A percentile compares a stretch with the other conserved stretches of the same genome.
Evolutionary conservation across 2,888 invertebrate genomes (phyloP).

Genomic region (Drosophila antonietae): DNA sequence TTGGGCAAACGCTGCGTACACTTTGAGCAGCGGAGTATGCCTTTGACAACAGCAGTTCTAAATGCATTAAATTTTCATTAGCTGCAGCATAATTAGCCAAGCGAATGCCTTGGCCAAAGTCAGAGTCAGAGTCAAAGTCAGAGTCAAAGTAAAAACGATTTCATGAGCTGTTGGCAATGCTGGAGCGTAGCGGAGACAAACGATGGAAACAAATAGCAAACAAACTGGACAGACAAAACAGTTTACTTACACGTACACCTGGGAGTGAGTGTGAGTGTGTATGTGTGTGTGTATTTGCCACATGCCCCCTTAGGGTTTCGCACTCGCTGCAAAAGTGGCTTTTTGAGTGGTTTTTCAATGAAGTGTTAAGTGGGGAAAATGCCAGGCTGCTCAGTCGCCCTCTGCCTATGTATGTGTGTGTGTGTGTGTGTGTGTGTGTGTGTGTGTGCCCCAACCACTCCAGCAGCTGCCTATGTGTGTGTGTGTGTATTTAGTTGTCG

Average conservation of each 20-base stretch:
- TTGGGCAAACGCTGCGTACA: neutral
- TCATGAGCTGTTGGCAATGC: slow-evolving; percentile 11
- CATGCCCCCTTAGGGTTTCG: slow-evolving; percentile 31
- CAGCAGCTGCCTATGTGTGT: slow-evolving; percentile 33
- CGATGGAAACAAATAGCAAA: slow-evolving; percentile 36
- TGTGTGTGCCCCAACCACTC: slow-evolving; percentile 49
- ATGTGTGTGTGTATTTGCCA: slow-evolving; percentile 20
- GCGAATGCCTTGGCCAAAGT: slow-evolving; percentile 42
- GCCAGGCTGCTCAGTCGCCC: slow-evolving; percentile 51
- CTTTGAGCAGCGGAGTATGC: slow-evolving; percentile 32
- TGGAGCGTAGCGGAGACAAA: slow-evolving; percentile 17
- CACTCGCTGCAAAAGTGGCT: slow-evolving; percentile 72
- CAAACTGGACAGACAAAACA: slow-evolving; percentile 46
- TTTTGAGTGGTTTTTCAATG: slow-evolving; percentile 81
- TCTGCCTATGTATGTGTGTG: slow-evolving; percentile 23
- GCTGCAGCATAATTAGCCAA: slow-evolving; percentile 51
- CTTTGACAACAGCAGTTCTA: slow-evolving; percentile 28
- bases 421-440: slow-evolving; percentile 27
- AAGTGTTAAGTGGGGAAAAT: slow-evolving; percentile 79
- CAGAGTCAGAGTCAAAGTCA: slow-evolving; percentile 37
- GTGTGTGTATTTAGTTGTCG: slow-evolving; percentile 69
- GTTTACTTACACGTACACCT: slow-evolving; percentile 50
- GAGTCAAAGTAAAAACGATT: slow-evolving; percentile 18
- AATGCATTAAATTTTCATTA: slow-evolving; percentile 54
- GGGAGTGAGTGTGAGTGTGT: slow-evolving; percentile 15